phyloP scores from a whole-genome alignment of 2,113 vertebrate species.

The Eptesicus fuscus region DNA sequence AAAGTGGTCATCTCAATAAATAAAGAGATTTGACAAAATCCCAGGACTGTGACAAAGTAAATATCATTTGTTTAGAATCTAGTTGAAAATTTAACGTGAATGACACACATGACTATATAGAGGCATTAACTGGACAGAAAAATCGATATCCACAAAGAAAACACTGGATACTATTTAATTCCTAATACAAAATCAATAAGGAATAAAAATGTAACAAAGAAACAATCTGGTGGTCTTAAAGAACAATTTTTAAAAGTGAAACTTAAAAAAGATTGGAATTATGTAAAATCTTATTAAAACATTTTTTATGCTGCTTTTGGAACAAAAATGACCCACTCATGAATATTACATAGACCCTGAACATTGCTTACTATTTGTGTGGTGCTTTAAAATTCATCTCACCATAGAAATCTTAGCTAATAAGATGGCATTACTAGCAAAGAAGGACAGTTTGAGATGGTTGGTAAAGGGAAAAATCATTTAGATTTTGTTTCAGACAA shows the following conservation, averaged over 20 bases:
- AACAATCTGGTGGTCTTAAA: not conserved
- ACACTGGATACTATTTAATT: not conserved
- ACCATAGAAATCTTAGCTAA: not conserved
- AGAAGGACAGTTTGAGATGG: not conserved
- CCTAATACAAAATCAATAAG: not conserved
- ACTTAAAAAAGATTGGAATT: not conserved
- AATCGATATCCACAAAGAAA: not conserved
- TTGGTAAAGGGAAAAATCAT: not conserved
- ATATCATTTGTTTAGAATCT: not conserved
- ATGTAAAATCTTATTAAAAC: not conserved
- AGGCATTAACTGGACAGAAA: not conserved
- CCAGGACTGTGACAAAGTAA: not conserved
- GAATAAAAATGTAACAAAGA: not conserved
- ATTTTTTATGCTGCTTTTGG: not conserved
- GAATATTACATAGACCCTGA: slow-evolving; percentile 18
- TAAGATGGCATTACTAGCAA: not conserved
- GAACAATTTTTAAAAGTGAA: not conserved
- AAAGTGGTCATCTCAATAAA: not conserved
- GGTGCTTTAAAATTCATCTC: slow-evolving; percentile 12
- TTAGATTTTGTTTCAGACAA: not conserved
- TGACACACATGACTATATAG: not conserved
- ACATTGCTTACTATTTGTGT: not conserved
- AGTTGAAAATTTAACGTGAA: not conserved
- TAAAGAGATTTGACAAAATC: not conserved
- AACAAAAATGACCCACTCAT: not conserved